Evolutionary conservation across 2,888 invertebrate species (phyloP).

Genomic region (Noctua comes): DNA sequence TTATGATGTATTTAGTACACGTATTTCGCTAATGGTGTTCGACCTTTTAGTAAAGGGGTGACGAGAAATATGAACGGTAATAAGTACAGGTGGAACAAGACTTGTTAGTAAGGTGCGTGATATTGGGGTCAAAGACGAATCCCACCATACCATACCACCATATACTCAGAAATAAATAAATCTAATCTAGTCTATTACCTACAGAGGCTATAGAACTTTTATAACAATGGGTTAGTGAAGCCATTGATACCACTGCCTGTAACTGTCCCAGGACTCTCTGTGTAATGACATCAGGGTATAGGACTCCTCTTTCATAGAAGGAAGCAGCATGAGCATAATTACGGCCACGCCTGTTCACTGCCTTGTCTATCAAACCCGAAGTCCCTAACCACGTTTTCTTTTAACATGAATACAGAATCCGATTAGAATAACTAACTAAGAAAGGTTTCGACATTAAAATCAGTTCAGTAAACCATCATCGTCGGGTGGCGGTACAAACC

Average conservation of each 20-base stretch:
- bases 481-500: background rate
- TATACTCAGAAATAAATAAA: too few relatives aligned
- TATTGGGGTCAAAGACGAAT: background rate
- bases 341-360: background rate
- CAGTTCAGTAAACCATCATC: background rate
- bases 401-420: background rate
- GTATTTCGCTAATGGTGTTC: conserved; percentile 16
- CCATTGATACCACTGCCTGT: background rate
- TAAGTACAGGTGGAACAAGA: conserved; percentile 11
- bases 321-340: background rate
- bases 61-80: conserved; percentile 7
- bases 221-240: background rate
- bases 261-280: background rate
- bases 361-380: background rate
- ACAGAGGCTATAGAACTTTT: background rate
- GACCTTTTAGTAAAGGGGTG: conserved; percentile 19
- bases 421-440: background rate
- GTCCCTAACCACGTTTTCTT: background rate
- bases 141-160: too few relatives aligned
- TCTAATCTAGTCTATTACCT: too few relatives aligned
- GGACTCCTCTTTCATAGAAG: background rate
- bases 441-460: background rate
- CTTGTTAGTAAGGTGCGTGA: background rate
- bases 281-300: background rate
- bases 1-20: conserved; percentile 19